Conservation (phyloP, 2,113 vertebrate genomes). For the Cyprinodon tularosa region DNA sequence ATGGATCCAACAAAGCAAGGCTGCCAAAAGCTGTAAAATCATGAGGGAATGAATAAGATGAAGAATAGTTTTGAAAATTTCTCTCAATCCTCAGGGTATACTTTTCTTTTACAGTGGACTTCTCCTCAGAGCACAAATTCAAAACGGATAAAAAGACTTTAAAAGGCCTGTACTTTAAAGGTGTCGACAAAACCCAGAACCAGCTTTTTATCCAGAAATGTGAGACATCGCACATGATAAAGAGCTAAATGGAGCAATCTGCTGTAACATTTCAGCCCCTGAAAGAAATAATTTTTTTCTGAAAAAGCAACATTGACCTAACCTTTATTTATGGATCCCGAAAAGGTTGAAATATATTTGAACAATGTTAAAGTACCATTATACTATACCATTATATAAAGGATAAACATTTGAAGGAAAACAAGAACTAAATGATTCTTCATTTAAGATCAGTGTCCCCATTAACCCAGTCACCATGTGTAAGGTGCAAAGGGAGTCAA, state of each 20-base stretch:
- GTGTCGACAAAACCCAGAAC: background rate
- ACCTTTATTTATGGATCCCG: background rate
- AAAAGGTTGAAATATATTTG: background rate
- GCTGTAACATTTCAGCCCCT: background rate
- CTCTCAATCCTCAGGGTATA: background rate
- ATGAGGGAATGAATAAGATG: background rate
- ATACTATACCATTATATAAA: background rate
- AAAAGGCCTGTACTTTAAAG: background rate
- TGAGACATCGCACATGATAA: background rate
- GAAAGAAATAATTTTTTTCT: background rate
- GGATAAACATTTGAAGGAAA: background rate
- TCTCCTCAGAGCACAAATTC: background rate
- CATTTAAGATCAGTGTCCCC: constrained; percentile 2
- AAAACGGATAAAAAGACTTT: no score
- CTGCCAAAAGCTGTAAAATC: background rate
- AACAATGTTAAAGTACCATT: background rate
- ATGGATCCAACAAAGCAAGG: background rate
- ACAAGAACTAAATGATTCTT: background rate
- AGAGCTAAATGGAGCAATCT: background rate
- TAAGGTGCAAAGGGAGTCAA: background rate
- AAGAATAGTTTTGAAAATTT: background rate
- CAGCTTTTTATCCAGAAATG: background rate
- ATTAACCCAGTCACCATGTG: background rate
- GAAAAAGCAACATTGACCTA: no score
- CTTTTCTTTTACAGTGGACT: background rate